These are phyloP conservation scores for Minunthozetes semirufus DNA, from an alignment of 2,888 invertebrate genomes.

Conservation along the genomic window DNA sequence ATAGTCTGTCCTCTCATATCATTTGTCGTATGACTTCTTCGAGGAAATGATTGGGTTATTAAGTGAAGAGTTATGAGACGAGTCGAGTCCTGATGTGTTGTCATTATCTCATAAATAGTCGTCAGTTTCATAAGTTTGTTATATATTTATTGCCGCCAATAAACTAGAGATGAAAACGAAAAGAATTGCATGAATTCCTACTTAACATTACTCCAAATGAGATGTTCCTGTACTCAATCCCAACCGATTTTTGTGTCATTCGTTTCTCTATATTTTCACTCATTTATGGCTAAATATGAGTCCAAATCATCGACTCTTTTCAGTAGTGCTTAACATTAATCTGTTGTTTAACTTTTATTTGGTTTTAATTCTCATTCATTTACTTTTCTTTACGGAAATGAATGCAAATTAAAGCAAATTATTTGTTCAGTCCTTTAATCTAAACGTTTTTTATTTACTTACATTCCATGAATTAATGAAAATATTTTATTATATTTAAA, in stretches of 20 bases:
- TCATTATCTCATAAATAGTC: constrained; percentile 19
- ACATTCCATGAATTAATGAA: too few relatives aligned
- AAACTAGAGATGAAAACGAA: neutral
- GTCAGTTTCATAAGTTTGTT: neutral
- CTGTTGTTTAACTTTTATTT: constrained; percentile 2
- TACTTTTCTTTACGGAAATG: neutral
- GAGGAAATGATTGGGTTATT: constrained; percentile 12
- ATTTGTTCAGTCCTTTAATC: neutral
- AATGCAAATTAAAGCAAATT: neutral
- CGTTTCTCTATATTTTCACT: too few relatives aligned
- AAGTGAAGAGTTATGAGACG: constrained; percentile 4
- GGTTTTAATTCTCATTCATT: too few relatives aligned
- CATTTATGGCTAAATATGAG: neutral
- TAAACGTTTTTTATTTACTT: neutral
- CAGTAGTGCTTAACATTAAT: neutral
- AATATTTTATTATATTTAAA: neutral
- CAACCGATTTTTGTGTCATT: too few relatives aligned
- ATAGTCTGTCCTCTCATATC: neutral
- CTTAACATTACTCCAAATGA: neutral
- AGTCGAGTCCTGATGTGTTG: neutral
- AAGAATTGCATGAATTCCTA: neutral
- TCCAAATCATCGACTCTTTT: neutral
- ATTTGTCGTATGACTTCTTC: neutral
- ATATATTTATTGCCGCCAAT: constrained; percentile 2
- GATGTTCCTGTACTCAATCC: too few relatives aligned